These are phyloP conservation scores for Aricia agestis DNA, from an alignment of 1,140 invertebrate species.

Conservation along the genomic window DNA sequence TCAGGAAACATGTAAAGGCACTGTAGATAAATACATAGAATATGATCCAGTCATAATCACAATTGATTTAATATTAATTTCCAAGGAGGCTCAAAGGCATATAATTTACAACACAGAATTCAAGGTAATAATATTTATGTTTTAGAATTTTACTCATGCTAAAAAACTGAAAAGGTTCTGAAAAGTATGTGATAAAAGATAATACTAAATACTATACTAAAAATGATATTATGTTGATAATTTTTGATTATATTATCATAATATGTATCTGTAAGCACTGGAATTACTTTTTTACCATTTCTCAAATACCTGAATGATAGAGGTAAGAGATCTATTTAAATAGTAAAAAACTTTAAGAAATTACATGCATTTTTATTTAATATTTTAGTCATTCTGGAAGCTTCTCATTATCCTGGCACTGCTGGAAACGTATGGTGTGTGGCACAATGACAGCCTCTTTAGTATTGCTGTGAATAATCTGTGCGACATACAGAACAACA, in stretches of 20 bases:
- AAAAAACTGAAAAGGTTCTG: neutral
- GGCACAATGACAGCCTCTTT: constrained; percentile 64
- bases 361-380: too few relatives aligned
- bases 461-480: constrained; percentile 50
- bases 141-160: constrained; percentile 17
- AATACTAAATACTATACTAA: too few relatives aligned
- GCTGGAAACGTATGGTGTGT: constrained; percentile 79
- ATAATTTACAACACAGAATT: constrained; percentile 86
- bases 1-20: constrained; percentile 82
- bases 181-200: too few relatives aligned
- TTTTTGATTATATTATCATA: too few relatives aligned
- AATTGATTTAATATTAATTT: constrained; percentile 87
- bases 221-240: too few relatives aligned
- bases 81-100: constrained; percentile 88
- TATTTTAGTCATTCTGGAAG: constrained; percentile 79
- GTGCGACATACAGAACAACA: constrained; percentile 44
- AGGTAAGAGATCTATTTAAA: too few relatives aligned
- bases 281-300: too few relatives aligned
- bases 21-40: constrained; percentile 93
- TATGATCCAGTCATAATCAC: constrained; percentile 90
- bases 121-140: constrained; percentile 68
- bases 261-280: too few relatives aligned
- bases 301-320: too few relatives aligned
- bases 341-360: too few relatives aligned
- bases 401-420: constrained; percentile 77